Base-by-base conservation (phyloP, 2,113 vertebrate genomes). In the Agelaius phoeniceus region DNA sequence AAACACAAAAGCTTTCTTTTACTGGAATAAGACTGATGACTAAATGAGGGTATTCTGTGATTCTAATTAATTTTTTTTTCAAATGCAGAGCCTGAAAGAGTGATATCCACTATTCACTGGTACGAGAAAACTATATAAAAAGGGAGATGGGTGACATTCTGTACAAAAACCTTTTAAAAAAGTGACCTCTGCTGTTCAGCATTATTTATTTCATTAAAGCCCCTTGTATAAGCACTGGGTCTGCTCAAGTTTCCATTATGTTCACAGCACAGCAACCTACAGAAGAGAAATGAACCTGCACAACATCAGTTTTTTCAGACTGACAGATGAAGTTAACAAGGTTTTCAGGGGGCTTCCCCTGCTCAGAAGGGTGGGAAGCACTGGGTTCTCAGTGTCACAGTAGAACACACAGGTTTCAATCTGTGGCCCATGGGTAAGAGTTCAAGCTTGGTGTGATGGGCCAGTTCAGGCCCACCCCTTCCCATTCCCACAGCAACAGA, bases 1-100 rank as follows among this genome's bases (percentile, higher is more conserved):
- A 77, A 87, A 85, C 71, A 96, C 54, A 87, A 97, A 96, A 89
- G 81, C 84, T 73, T 95, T 91, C 41, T 94, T 93, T 94, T 82
- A 73, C 62, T 62, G 51, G 33, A 92, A 3, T 76, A 80, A 76
- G 67, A 69, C 72, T 91, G 82, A 69, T 78, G 81, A 89, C 52
- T 89, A 92, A 81, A 89, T 66, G 46, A 91, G 54, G 46, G 75
- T 39, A 84, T 89, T 91, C 58, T 59, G 62, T 77, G 86, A 96
- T 85, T 77, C 33, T 76, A 87, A 94, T 82, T 85, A 76, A 0
- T 76, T 79, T 73, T 78, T 81, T 87, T 87, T 73, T 85, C 58
- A 58, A 94, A 89, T 49, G 78, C 62, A 89, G 23, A 82, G 77
- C 62, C 72, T 89, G 89, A 73, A 79, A 87, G 67, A 43, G 15